These are phyloP conservation scores for Henicopernis longicauda DNA, from an alignment of 2,113 vertebrate species.

Conservation along the genomic window DNA sequence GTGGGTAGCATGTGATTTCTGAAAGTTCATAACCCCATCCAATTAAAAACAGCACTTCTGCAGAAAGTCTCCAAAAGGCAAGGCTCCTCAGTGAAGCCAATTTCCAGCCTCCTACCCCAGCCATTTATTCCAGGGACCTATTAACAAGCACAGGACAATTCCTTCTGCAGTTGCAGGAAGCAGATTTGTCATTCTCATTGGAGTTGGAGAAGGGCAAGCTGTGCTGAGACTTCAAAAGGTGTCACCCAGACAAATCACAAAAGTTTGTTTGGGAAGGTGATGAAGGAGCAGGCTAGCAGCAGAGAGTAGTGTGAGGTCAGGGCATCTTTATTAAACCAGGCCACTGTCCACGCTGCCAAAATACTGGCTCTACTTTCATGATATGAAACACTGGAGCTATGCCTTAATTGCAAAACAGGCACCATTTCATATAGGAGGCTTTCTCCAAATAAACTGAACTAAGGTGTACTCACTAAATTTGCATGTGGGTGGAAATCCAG, in stretches of 20 bases:
- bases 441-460: neutral
- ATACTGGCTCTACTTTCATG: neutral
- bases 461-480: neutral
- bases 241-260: neutral
- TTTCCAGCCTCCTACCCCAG: neutral
- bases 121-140: neutral
- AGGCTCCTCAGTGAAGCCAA: neutral
- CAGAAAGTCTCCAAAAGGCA: neutral
- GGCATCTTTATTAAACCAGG: neutral
- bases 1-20: neutral
- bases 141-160: neutral
- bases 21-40: neutral
- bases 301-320: neutral
- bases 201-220: rapidly evolving
- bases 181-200: neutral
- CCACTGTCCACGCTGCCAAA: neutral
- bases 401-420: neutral
- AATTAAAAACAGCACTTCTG: neutral
- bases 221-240: neutral
- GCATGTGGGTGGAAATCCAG: neutral
- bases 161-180: neutral
- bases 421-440: neutral
- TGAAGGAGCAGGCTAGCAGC: neutral
- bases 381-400: neutral
- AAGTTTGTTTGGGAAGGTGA: neutral